Conservation (phyloP, 1,140 invertebrate genomes). For the Amyelois transitella region DNA sequence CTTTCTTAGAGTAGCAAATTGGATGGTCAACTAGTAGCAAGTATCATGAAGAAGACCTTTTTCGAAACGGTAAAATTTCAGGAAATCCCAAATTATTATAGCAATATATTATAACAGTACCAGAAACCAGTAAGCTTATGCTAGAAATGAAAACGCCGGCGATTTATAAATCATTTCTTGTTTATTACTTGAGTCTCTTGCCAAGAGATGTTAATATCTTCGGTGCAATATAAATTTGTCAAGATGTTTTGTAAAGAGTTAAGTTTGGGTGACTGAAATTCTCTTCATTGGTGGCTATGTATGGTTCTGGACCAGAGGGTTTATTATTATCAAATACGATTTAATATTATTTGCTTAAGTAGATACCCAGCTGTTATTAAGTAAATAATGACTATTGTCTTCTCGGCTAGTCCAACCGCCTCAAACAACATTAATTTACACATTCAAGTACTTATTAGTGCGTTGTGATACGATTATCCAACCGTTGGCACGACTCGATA, state of each 20-base stretch:
- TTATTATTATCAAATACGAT: not conserved
- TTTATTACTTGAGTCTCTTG: conserved; percentile 19
- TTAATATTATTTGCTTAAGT: too few species aligned
- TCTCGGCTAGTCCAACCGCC: too few species aligned
- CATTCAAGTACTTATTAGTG: conserved; percentile 1
- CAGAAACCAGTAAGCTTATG: not conserved
- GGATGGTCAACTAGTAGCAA: too few species aligned
- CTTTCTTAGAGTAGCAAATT: too few species aligned
- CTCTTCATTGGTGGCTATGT: too few species aligned
- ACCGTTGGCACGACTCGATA: conserved; percentile 55
- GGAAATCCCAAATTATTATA: too few species aligned
- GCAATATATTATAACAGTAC: not conserved
- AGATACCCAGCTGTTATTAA: not conserved
- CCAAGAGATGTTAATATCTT: conserved; percentile 22
- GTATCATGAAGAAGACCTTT: too few species aligned
- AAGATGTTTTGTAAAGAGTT: too few species aligned
- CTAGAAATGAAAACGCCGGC: not conserved
- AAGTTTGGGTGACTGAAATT: too few species aligned
- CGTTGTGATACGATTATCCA: conserved; percentile 50
- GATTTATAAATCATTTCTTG: conserved; percentile 23
- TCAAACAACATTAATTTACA: not conserved
- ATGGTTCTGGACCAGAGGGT: too few species aligned
- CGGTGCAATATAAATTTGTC: conserved; percentile 20
- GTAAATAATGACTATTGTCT: not conserved
- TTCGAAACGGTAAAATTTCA: too few species aligned